Conservation (phyloP, 1,140 invertebrate genomes). For the Vollenhovia emeryi region DNA sequence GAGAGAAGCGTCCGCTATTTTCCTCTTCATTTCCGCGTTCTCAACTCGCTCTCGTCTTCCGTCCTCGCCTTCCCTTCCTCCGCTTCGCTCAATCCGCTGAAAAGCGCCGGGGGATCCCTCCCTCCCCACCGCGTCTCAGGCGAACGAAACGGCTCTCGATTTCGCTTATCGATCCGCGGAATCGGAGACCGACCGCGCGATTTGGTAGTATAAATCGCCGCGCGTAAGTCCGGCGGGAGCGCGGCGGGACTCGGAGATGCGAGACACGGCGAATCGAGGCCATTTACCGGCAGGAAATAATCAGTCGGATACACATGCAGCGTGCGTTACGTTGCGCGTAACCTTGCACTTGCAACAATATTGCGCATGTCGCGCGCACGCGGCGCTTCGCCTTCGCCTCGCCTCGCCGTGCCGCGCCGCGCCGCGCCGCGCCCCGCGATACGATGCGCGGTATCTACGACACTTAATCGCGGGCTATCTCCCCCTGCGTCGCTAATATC, state of each 20-base stretch:
- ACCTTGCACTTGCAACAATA: constrained; percentile 71
- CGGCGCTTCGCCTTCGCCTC: background rate
- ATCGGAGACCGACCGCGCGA: background rate
- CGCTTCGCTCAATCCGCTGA: background rate
- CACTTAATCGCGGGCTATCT: constrained; percentile 9
- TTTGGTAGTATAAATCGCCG: background rate
- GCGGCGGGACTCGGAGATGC: background rate
- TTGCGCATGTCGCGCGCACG: constrained; percentile 44
- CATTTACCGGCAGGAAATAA: constrained; percentile 63
- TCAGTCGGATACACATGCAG: constrained; percentile 53
- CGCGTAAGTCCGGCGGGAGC: background rate
- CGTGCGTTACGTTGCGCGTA: constrained; percentile 61
- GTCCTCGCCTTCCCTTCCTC: background rate
- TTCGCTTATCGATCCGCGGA: background rate
- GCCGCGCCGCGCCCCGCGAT: background rate
- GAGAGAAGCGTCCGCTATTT: background rate
- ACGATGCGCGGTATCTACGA: background rate
- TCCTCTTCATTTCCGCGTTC: background rate
- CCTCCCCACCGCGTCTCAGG: too few relatives aligned
- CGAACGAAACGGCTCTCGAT: constrained; percentile 4
- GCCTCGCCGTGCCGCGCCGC: background rate
- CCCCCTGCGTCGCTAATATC: background rate
- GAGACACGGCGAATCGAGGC: constrained; percentile 49
- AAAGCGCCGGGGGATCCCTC: too few relatives aligned
- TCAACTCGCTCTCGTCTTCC: background rate